phyloP scores from a whole-genome alignment of 2,797 vertebrate genomes.

The Tokudaia muenninki region DNA sequence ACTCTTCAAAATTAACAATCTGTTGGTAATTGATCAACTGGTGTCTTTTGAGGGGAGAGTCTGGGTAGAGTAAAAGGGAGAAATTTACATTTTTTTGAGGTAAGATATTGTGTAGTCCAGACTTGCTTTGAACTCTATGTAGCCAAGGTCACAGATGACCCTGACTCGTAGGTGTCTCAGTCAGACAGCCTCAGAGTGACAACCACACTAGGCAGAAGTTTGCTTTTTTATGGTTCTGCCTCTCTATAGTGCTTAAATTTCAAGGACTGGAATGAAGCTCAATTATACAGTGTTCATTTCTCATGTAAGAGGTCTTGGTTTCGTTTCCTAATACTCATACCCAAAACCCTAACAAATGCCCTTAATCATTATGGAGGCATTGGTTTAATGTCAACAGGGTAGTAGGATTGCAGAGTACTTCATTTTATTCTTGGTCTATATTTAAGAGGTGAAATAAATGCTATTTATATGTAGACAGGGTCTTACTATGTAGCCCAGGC shows the following conservation, averaged over 20 bases:
- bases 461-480: background rate
- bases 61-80: background rate
- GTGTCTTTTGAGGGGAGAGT: background rate
- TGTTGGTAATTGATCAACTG: background rate
- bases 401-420: background rate
- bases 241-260: constrained; percentile 27
- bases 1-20: constrained; percentile 33
- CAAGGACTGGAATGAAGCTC: background rate
- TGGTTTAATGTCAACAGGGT: constrained; percentile 20
- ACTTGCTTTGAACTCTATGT: background rate
- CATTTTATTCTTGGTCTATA: background rate
- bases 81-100: background rate
- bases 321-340: background rate
- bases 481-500: background rate
- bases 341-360: background rate
- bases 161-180: background rate
- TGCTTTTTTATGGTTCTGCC: background rate
- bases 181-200: background rate
- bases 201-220: background rate
- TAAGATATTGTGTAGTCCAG: background rate
- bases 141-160: background rate
- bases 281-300: background rate
- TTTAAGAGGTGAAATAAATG: background rate
- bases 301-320: background rate
- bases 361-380: background rate